Conservation (phyloP, 2,888 invertebrate species). For the Conchocele bisecta region DNA sequence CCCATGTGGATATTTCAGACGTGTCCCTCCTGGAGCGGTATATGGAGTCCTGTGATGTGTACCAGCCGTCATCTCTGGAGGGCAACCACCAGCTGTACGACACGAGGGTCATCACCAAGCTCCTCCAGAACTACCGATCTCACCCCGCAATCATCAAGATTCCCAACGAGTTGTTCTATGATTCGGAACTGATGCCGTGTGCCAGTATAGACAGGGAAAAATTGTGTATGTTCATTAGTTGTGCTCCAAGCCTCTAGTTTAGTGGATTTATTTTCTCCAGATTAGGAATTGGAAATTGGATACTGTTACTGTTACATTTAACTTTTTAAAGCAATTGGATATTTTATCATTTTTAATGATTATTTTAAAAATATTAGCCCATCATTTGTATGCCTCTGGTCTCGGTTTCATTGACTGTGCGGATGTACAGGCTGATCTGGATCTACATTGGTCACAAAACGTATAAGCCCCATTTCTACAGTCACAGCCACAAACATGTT, state of each 20-base stretch:
- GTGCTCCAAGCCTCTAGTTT: no score
- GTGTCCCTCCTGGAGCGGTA: conserved; percentile 73
- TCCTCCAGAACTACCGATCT: conserved; percentile 79
- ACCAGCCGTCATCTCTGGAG: conserved; percentile 40
- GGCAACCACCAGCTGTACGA: conserved; percentile 57
- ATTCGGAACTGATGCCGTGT: conserved; percentile 68
- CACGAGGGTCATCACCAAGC: conserved; percentile 73
- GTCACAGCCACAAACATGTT: no score
- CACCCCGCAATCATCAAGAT: conserved; percentile 75
- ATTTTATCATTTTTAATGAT: neutral
- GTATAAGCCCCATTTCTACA: no score
- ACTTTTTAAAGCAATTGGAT: neutral
- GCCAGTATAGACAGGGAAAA: conserved; percentile 62
- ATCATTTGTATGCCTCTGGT: no score
- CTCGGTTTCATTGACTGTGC: no score
- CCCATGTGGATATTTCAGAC: conserved; percentile 48
- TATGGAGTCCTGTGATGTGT: conserved; percentile 69
- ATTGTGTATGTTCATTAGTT: conserved; percentile 41
- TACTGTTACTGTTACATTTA: no score
- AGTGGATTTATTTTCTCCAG: no score
- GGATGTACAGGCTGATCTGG: no score
- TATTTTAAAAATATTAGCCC: no score
- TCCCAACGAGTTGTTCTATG: conserved; percentile 76
- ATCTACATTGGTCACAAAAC: no score
- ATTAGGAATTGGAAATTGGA: no score